Conservation (phyloP, 2,113 vertebrate genomes). For the Chitala chitala region DNA sequence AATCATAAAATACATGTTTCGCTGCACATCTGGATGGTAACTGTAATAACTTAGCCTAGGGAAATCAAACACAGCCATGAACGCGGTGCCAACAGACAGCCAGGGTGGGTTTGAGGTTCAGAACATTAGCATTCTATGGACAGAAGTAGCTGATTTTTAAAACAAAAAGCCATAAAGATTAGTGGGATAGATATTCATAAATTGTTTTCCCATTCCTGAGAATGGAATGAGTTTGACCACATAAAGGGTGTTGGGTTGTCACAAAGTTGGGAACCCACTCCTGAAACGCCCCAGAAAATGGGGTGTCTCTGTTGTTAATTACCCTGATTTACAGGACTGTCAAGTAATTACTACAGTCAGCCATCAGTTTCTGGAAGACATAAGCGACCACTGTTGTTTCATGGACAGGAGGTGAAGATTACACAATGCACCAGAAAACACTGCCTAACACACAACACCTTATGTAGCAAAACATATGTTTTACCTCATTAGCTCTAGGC, state of each 20-base stretch:
- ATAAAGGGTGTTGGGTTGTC: not conserved
- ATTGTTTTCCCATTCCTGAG: not conserved
- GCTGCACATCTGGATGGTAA: not conserved
- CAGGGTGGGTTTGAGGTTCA: not conserved
- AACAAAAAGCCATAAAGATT: not conserved
- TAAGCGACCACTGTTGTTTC: not conserved
- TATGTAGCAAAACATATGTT: too few species aligned
- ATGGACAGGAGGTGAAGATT: not conserved
- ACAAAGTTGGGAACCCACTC: not conserved
- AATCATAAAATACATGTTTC: not conserved
- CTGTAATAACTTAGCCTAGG: not conserved
- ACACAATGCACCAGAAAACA: not conserved
- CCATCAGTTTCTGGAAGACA: not conserved
- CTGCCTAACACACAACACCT: not conserved
- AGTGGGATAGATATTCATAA: not conserved
- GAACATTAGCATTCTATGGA: not conserved
- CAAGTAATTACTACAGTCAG: constrained; percentile 14
- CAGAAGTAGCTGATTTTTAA: not conserved
- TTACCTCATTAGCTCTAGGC: not conserved
- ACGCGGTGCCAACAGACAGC: not conserved
- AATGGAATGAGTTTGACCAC: not conserved
- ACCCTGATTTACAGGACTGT: constrained; percentile 24
- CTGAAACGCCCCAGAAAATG: not conserved
- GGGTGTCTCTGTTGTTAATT: constrained; percentile 20
- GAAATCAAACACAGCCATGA: not conserved